Base-by-base conservation (phyloP, 2,113 vertebrate genomes). In the Gambusia holbrooki region DNA sequence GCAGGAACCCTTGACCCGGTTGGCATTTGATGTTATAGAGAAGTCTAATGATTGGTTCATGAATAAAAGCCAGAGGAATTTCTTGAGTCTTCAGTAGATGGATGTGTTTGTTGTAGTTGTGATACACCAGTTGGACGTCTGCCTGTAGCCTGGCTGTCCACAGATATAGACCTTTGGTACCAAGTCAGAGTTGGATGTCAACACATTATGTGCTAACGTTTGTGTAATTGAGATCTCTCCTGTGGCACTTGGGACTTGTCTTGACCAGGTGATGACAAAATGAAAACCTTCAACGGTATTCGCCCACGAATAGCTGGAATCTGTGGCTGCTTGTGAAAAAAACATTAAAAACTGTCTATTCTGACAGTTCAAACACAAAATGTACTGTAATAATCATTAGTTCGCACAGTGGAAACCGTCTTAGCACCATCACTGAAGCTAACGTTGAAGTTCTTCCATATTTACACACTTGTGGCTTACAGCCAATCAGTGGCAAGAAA, bases 21-120 rank as follows among this genome's bases (percentile, higher is more conserved):
- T 61, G 28, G 19, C 48, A 19, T 64, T 76, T 82, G 32, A 42
- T 42, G 14, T 35, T 45, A 54, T 64, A 74, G 40, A 58, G 62
- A 45, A 3, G 61, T 45, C 67, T 2, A n/a, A n/a, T 2, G 14
- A 15, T 42, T 42, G 40, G 40, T 42, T 5, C 40, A 15, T 15
- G 4, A 42, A 42, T 42, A 42, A 42, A 42, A 15, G 40, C 65
- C 51, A 64, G 33, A 29, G 35, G 12, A 11, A 5, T 1, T 8
- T 7, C 7, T 54, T 25, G 5, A 54, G 22, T 19, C 45, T 51
- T 8, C 48, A 6, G 11, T 37, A 37, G 35, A 37, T 37, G 2
- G 35, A 37, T 37, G 35, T 7, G 32, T 37, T 37, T 10, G 35
- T 37, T 37, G 35, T 37, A 37, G 35, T 37, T 37, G 35, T 2